Conservation (phyloP, 2,888 invertebrate genomes). For the Caenorhabditis auriculariae region DNA sequence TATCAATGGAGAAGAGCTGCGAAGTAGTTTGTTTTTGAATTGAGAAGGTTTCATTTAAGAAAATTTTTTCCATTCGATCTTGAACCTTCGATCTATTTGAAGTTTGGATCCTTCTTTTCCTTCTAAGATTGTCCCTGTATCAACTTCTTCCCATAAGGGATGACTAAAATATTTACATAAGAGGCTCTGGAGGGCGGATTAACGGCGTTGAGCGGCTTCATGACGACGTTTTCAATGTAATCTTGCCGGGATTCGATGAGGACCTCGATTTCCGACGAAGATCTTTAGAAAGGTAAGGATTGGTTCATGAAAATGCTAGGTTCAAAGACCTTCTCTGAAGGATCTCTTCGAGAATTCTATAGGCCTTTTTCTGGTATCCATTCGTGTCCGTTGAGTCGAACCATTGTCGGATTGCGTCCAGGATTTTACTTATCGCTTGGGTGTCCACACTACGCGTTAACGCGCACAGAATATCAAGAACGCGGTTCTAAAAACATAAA, state of each 20-base stretch:
- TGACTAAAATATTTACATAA: constrained; percentile 14
- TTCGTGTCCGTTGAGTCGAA: constrained; percentile 32
- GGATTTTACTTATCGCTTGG: constrained; percentile 20
- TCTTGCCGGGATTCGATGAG: constrained; percentile 31
- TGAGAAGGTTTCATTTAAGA: no score
- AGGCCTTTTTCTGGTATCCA: constrained; percentile 58
- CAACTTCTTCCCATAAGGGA: no score
- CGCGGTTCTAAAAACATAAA: constrained; percentile 27
- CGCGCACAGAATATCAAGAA: constrained; percentile 54
- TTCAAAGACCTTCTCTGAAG: constrained; percentile 49
- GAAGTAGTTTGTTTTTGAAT: no score
- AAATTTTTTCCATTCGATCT: no score
- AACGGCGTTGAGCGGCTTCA: constrained; percentile 20
- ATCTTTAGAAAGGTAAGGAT: constrained; percentile 11
- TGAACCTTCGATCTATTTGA: no score
- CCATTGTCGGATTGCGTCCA: constrained; percentile 43
- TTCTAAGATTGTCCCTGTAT: no score
- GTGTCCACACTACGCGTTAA: constrained; percentile 36
- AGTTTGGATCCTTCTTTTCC: no score
- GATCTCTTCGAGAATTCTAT: constrained; percentile 54
- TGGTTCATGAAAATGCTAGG: no score
- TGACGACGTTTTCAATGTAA: constrained; percentile 26
- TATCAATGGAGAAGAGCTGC: no score
- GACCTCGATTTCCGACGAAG: constrained; percentile 20
- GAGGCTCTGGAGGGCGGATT: constrained; percentile 31